Evolutionary conservation across 2,797 vertebrate species (phyloP).

Genomic region (Champsocephalus esox): DNA sequence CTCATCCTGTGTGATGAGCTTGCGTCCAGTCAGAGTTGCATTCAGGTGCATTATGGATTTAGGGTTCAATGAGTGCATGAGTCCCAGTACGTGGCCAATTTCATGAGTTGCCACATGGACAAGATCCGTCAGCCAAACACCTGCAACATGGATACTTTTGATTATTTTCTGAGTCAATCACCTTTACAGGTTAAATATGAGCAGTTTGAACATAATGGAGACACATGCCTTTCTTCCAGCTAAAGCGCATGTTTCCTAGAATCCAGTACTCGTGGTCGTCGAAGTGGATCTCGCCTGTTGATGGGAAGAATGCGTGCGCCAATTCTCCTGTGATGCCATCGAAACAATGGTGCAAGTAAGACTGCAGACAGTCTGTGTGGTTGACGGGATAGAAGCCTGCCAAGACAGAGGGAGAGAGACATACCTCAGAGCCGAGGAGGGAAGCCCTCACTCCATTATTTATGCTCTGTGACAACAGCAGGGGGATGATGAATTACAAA

Average conservation of each 20-base stretch:
- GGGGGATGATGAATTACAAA: conserved; percentile 54
- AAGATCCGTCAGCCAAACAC: conserved; percentile 96
- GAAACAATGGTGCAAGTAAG: conserved; percentile 94
- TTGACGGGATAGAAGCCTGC: conserved; percentile 96
- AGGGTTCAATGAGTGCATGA: conserved; percentile 95
- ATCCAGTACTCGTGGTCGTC: conserved; percentile 98
- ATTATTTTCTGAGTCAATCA: conserved; percentile 40
- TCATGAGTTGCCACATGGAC: conserved; percentile 97
- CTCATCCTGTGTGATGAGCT: conserved; percentile 94
- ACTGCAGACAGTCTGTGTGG: conserved; percentile 95
- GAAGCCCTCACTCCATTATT: conserved; percentile 57
- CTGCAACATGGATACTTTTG: conserved; percentile 76
- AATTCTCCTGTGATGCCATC: conserved; percentile 96
- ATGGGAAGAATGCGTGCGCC: conserved; percentile 96
- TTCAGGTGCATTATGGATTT: conserved; percentile 97
- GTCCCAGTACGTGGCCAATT: conserved; percentile 94
- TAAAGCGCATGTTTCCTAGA: conserved; percentile 95
- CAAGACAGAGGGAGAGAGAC: conserved; percentile 50
- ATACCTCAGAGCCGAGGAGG: conserved; percentile 60
- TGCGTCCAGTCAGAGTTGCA: conserved; percentile 93
- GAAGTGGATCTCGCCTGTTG: conserved; percentile 96
- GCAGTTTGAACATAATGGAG: conserved; percentile 24
- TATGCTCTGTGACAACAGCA: conserved; percentile 49
- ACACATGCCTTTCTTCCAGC: conserved; percentile 94
- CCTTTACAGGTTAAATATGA: background rate